These are phyloP conservation scores for Eciton burchellii DNA, from an alignment of 1,140 invertebrate species.

Conservation along the genomic window DNA sequence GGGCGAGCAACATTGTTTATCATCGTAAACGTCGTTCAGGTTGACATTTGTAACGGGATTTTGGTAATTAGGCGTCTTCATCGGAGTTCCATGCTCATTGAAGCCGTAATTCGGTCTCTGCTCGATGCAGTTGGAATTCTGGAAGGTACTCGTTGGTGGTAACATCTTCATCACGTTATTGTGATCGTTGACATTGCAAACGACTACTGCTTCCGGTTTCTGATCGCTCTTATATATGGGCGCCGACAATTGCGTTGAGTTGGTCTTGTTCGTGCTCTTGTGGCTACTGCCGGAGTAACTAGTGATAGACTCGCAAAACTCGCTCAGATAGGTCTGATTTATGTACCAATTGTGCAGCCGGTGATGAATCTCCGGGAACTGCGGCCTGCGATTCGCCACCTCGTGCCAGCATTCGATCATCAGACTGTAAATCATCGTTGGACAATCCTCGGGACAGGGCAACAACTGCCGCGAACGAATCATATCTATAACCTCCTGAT, in stretches of 20 bases:
- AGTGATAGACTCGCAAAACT: constrained; percentile 78
- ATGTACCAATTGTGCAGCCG: constrained; percentile 91
- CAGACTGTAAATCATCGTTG: constrained; percentile 94
- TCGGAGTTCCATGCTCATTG: constrained; percentile 65
- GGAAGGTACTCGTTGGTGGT: constrained; percentile 63
- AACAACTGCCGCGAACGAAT: constrained; percentile 97
- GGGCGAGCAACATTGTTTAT: constrained; percentile 80
- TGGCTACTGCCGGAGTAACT: constrained; percentile 77
- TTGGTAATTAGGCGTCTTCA: constrained; percentile 65
- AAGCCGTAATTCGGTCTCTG: constrained; percentile 66
- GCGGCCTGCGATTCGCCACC: constrained; percentile 94
- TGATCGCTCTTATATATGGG: constrained; percentile 77
- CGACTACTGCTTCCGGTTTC: constrained; percentile 65
- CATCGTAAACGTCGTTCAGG: constrained; percentile 73
- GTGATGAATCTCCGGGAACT: constrained; percentile 93
- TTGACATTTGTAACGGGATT: constrained; percentile 71
- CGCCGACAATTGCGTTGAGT: constrained; percentile 76
- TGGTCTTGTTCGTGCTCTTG: constrained; percentile 80
- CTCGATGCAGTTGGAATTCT: constrained; percentile 64
- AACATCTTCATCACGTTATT: constrained; percentile 71
- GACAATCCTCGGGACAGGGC: constrained; percentile 96
- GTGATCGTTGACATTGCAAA: constrained; percentile 74
- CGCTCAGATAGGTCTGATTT: constrained; percentile 80
- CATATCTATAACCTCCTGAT: constrained; percentile 99
- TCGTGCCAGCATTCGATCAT: constrained; percentile 99